Evolutionary conservation across 2,888 invertebrate genomes (phyloP).

Genomic region (Pelosia muscerda): DNA sequence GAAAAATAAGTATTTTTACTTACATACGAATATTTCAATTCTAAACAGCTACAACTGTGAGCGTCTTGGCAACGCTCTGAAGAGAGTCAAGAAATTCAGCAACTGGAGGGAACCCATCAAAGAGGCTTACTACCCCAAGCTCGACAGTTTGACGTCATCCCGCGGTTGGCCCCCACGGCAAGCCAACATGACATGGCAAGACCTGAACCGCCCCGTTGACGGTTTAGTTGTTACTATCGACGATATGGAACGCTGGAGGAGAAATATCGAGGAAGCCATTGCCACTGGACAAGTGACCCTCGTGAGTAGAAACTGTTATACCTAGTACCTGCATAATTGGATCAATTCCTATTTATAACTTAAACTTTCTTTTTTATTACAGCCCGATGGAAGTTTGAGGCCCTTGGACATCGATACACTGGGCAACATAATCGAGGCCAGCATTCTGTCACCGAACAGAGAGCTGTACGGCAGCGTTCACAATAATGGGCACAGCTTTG

Average conservation of each 20-base stretch:
- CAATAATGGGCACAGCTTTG: constrained; percentile 91
- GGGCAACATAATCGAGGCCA: constrained; percentile 91
- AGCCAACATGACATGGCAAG: constrained; percentile 86
- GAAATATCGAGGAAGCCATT: constrained; percentile 91
- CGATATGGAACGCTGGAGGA: constrained; percentile 91
- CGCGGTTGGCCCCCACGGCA: constrained; percentile 92
- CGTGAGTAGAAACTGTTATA: constrained; percentile 70
- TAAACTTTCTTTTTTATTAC: constrained; percentile 8
- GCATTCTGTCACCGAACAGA: constrained; percentile 88
- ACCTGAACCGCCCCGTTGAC: constrained; percentile 89
- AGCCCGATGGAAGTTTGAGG: constrained; percentile 83
- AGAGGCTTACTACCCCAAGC: constrained; percentile 94
- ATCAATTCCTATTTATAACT: too few species aligned
- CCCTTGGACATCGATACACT: constrained; percentile 89
- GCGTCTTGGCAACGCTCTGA: constrained; percentile 90
- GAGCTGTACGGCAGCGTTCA: constrained; percentile 90
- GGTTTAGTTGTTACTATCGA: constrained; percentile 87
- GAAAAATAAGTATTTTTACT: too few species aligned
- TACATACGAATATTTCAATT: too few species aligned
- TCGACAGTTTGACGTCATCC: constrained; percentile 90
- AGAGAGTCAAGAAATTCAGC: constrained; percentile 88
- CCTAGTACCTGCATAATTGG: too few species aligned
- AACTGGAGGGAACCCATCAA: constrained; percentile 90
- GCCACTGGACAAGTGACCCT: constrained; percentile 88
- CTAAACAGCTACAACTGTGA: constrained; percentile 90